Percentiles rank a stretch among this genome's conserved stretches.
phyloP scores from a whole-genome alignment of 1,140 invertebrate species.

The Neodiprion fabricii region DNA sequence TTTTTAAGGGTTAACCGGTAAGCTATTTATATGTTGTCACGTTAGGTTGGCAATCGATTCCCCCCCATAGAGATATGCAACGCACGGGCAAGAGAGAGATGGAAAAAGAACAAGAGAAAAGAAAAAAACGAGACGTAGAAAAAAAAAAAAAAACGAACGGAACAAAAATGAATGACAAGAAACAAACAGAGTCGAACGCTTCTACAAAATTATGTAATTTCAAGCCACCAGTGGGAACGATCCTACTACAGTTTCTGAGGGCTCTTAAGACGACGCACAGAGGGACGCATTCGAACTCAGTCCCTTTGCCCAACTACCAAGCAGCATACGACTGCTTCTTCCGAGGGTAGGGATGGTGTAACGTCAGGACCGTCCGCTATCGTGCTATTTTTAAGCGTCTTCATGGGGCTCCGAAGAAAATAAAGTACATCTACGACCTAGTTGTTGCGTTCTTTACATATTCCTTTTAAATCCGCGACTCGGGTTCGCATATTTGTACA shows the following conservation, averaged over 20 bases:
- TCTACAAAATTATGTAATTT: neutral
- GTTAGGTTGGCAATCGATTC: neutral
- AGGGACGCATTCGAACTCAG: conserved; percentile 3
- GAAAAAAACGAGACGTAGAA: neutral
- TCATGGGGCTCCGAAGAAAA: neutral
- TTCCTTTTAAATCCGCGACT: too few species aligned
- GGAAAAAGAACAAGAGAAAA: neutral
- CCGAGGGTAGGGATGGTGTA: conserved; percentile 4
- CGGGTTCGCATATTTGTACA: too few species aligned
- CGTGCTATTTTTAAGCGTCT: neutral
- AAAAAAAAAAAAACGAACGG: neutral
- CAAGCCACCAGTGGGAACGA: neutral
- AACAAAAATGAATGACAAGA: neutral
- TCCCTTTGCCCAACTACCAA: conserved; percentile 1
- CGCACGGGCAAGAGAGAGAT: neutral
- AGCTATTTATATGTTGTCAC: neutral
- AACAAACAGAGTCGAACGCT: neutral
- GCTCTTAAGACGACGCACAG: neutral
- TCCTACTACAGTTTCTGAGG: neutral
- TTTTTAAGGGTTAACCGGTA: neutral
- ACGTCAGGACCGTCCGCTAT: neutral
- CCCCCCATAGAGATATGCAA: conserved; percentile 4
- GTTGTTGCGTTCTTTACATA: neutral
- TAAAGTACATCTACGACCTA: neutral
- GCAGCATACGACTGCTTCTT: neutral